Evolutionary conservation across 2,888 invertebrate genomes (phyloP), one percentile per base, ranked within the genome.

Genomic region (Perizoma affinitatum): DNA sequence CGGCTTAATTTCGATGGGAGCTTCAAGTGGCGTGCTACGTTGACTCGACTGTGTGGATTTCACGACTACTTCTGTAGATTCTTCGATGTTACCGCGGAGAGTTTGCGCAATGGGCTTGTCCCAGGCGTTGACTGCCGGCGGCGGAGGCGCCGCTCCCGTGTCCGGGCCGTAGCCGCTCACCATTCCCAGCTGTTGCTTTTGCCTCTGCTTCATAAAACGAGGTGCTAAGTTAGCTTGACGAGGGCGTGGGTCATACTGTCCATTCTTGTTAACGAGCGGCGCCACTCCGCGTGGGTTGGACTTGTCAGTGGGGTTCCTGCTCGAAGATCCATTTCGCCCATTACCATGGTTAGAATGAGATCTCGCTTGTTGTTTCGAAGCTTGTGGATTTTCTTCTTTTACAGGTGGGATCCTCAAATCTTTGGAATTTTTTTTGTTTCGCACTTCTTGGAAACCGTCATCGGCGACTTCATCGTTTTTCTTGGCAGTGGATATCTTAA

Each of bases 391-490:
- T 47, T 92, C 92, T 33, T 92, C 92, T 73, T 90, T 92, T 6
- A 73, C 58, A 38, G 84, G 76, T 35, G 79, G 65, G 4, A 57
- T 83, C 61, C 90, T 91, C 0, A 93, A 80, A 54, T 95, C 95
- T 73, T 96, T 96, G 0, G 94, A 94, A 70, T 93, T 94, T 80
- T 96, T 96, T 83, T 96, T 96, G 57, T 96, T 96, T 61, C 96
- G 94, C 6, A 97, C 97, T 83, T 97, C 97, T 85, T 96, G 96
- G 85, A 97, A 97, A 51, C 96, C 96, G 76, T 95, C 95, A 55
- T 95, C 94, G 59, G 95, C 93, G 33, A 89, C 83, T 64, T 92
- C 93, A 40, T 93, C 93, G 11, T 90, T 87, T 74, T 89, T 90
- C 69, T 88, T 90, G 54, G 65, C 70, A 64, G 79, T 70, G 60